phyloP scores from a whole-genome alignment of 2,888 invertebrate genomes.

The Mythimna impura region DNA sequence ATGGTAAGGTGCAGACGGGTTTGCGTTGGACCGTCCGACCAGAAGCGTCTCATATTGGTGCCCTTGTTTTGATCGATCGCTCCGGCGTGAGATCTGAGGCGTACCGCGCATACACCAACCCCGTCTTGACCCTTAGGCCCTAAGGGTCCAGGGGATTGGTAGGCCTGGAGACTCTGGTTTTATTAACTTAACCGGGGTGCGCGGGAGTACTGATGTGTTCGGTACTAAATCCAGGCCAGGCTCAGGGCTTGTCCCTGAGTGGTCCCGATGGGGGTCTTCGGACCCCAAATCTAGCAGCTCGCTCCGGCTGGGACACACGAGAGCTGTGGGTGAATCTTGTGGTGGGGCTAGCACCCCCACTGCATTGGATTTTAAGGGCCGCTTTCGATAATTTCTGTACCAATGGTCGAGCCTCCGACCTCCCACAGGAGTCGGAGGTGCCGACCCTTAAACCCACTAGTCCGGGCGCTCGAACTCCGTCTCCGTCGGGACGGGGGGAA shows the following conservation, averaged over 20 bases:
- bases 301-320: too few species aligned
- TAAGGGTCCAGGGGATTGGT: slow-evolving; percentile 2
- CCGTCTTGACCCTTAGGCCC: neutral
- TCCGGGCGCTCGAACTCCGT: slow-evolving; percentile 13
- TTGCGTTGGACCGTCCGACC: too few species aligned
- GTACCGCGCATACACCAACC: neutral
- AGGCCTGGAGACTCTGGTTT: neutral
- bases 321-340: too few species aligned
- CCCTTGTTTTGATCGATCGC: too few species aligned
- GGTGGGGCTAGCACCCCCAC: too few species aligned
- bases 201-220: neutral
- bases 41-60: too few species aligned
- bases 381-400: too few species aligned
- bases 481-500: slow-evolving; percentile 6
- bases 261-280: neutral
- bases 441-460: neutral
- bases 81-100: neutral
- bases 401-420: slow-evolving; percentile 12
- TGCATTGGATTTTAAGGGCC: too few species aligned
- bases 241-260: neutral
- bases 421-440: slow-evolving; percentile 31
- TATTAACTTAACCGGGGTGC: neutral
- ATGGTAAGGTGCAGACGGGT: too few species aligned
- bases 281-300: too few species aligned
- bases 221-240: neutral